Evolutionary conservation across 2,888 invertebrate species (phyloP).

Genomic region (Eulithis prunata): DNA sequence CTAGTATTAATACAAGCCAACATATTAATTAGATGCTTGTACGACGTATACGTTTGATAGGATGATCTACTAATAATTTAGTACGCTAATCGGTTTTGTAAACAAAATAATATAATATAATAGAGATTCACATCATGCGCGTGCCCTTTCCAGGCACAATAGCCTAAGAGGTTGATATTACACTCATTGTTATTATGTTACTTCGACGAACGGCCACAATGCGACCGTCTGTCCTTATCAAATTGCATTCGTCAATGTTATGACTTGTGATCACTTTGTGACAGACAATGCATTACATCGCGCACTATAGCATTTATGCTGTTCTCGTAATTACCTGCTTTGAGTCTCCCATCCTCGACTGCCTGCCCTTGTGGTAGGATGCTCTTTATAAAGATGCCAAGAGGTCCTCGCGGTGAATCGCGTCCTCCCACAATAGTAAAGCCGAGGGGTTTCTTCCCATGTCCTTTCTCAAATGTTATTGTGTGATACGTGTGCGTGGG

Average conservation of each 20-base stretch:
- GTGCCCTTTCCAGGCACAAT: conserved; percentile 50
- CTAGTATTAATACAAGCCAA: conserved; percentile 3
- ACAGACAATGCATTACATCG: conserved; percentile 20
- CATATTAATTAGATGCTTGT: conserved; percentile 7
- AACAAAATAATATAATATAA: conserved; percentile 33
- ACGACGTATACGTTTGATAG: conserved; percentile 13
- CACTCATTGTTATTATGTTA: conserved; percentile 52
- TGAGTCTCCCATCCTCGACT: conserved; percentile 91
- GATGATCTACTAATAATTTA: conserved; percentile 35
- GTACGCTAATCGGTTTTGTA: conserved; percentile 31
- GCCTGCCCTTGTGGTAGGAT: conserved; percentile 93
- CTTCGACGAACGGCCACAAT: conserved; percentile 59
- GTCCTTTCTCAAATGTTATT: conserved; percentile 91
- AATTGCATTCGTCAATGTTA: conserved; percentile 55
- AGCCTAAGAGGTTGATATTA: conserved; percentile 49
- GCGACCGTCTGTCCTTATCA: conserved; percentile 64
- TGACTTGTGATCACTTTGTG: conserved; percentile 26
- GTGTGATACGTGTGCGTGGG: conserved; percentile 89
- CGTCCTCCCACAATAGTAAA: conserved; percentile 95
- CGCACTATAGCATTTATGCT: conserved; percentile 8
- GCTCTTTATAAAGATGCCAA: conserved; percentile 94
- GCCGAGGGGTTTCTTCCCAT: conserved; percentile 93
- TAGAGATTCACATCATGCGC: conserved; percentile 51
- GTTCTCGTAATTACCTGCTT: conserved; percentile 86
- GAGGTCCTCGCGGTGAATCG: conserved; percentile 92